These are phyloP conservation scores for Tryphoninae sp. DNA, from an alignment of 2,888 invertebrate species.

Conservation along the genomic window DNA sequence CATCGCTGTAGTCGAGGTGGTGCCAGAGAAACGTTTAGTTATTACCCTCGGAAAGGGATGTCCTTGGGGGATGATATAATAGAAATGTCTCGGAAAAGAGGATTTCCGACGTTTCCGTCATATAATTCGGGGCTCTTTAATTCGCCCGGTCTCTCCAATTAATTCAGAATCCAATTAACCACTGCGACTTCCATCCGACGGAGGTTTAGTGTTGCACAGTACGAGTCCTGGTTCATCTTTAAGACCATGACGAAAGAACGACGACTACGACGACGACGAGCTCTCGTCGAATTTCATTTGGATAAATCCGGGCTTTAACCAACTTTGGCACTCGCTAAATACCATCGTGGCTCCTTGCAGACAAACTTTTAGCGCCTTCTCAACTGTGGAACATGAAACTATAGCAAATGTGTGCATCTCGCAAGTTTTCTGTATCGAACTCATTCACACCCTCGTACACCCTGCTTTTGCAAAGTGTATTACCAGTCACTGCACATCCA, in stretches of 20 bases:
- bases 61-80: neutral
- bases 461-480: constrained; percentile 35
- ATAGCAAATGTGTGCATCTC: constrained; percentile 32
- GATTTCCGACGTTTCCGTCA: constrained; percentile 26
- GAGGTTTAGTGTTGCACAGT: constrained; percentile 35
- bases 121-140: constrained; percentile 45
- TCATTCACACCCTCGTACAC: neutral
- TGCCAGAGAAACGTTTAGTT: neutral
- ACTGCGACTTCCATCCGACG: neutral
- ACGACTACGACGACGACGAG: constrained; percentile 23
- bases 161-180: constrained; percentile 57
- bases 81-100: neutral
- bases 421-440: constrained; percentile 50
- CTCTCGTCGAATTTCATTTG: constrained; percentile 56
- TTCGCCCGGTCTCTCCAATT: constrained; percentile 52
- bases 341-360: constrained; percentile 54
- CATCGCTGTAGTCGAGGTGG: neutral
- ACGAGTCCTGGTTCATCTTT: constrained; percentile 20
- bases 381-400: constrained; percentile 20
- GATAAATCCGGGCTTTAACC: constrained; percentile 35
- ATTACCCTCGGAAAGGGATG: neutral
- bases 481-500: constrained; percentile 8
- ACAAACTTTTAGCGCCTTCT: constrained; percentile 60
- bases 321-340: constrained; percentile 62
- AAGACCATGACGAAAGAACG: constrained; percentile 14